Percentiles rank a stretch among this genome's conserved stretches.
Evolutionary conservation across 1,140 invertebrate genomes (phyloP).

Genomic region (Hirudo medicinalis): DNA sequence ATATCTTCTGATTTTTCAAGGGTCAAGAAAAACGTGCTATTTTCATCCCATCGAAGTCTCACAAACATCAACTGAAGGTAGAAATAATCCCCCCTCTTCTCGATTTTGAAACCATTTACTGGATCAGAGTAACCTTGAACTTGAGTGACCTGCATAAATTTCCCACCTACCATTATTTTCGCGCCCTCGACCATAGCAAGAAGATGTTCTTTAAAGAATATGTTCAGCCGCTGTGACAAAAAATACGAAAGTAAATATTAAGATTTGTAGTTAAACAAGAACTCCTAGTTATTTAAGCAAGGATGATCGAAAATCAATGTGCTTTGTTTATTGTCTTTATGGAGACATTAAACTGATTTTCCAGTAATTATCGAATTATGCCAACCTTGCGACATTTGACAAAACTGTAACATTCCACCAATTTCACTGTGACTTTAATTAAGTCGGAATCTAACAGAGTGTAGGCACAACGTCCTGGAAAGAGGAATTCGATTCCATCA

Average conservation of each 20-base stretch:
- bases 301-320: background rate
- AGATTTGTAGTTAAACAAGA: background rate
- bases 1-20: background rate
- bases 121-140: slow-evolving; percentile 6
- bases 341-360: background rate
- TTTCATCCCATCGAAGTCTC: slow-evolving; percentile 14
- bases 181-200: background rate
- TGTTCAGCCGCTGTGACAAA: background rate
- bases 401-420: slow-evolving; percentile 7
- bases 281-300: too few species aligned
- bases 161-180: too few species aligned
- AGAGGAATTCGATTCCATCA: slow-evolving; percentile 17
- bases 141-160: background rate
- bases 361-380: background rate
- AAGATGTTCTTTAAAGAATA: background rate
- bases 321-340: too few species aligned
- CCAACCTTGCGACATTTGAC: slow-evolving; percentile 7
- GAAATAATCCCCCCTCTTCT: slow-evolving; percentile 10
- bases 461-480: slow-evolving; percentile 15
- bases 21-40: background rate
- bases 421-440: background rate
- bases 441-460: background rate
- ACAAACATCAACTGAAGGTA: background rate
- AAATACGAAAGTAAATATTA: background rate
- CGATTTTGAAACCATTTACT: background rate